phyloP scores from a whole-genome alignment of 2,113 vertebrate genomes.

The Galemys pyrenaicus region DNA sequence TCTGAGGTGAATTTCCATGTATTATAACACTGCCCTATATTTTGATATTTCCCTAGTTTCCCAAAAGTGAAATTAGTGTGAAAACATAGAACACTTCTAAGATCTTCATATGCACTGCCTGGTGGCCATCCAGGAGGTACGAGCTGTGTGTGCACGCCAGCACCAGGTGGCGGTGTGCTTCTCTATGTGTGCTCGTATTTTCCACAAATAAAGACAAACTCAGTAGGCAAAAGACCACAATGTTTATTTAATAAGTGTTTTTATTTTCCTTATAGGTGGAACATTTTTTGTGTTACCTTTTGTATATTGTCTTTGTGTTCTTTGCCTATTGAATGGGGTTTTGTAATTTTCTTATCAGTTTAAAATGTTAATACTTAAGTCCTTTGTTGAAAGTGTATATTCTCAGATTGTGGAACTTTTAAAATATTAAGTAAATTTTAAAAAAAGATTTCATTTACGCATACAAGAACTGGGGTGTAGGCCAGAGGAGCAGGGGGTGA shows the following conservation, averaged over 20 bases:
- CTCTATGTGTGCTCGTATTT: no score
- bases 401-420: background rate
- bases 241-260: background rate
- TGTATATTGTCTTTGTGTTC: background rate
- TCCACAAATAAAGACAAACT: no score
- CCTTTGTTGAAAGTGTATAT: background rate
- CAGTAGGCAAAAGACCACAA: no score
- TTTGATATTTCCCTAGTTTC: background rate
- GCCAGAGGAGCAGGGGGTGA: no score
- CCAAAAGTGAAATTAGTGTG: no score
- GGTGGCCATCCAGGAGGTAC: background rate
- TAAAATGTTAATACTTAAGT: background rate
- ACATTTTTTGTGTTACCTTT: background rate
- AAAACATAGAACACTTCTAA: background rate
- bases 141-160: no score
- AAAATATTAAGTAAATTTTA: background rate
- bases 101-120: background rate
- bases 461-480: no score
- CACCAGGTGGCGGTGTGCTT: no score
- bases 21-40: background rate
- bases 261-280: background rate
- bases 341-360: slow-evolving; percentile 1
- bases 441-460: background rate
- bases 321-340: background rate
- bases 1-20: no score